Base-by-base conservation (phyloP, 2,797 vertebrate genomes). In the Rousettus madagascariensis region DNA sequence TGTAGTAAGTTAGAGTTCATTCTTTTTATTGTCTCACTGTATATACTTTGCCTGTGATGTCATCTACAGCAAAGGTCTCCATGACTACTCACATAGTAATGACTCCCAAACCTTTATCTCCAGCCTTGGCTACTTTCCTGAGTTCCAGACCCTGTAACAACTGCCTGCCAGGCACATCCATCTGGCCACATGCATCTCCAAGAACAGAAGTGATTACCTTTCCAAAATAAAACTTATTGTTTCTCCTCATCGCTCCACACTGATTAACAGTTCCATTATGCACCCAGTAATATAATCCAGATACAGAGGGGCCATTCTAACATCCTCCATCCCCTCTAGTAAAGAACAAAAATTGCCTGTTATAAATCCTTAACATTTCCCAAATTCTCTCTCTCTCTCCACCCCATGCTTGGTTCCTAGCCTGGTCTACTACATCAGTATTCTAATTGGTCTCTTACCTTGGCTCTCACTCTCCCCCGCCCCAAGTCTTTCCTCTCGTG, bases 181-280 rank as follows among this genome's bases (percentile, higher is more conserved):
- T 61, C 46, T 72, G 5, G 17, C 8, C 9, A 15, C 16, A 30
- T 12, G 43, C 36, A 77, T 36, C 49, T 49, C 16, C 11, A 55
- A n/a, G 80, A 92, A 92, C 19, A 61, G 16, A 91, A 61, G 66
- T 55, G 19, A 79, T 84, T 75, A 46, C 24, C 24, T 75, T 86
- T 94, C 41, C 51, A 49, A 91, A 93, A 90, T 51, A 74, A 96
- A 96, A 59, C 8, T 24, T 61, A 36, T 51, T 65, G 68, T 20
- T 82, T 53, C 36, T 77, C 55, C 13, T 78, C 41, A 79, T 95
- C 5, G 90, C 24, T 63, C 59, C 85, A 24, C 22, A 41, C 6
- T 63, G 55, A 80, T 86, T 61, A 90, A 57, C 20, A 43, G 15
- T 26, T 46, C 22, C 16, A 41, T 53, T 51, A 38, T 20, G 30